Evolutionary conservation across 2,888 invertebrate genomes (phyloP).

Genomic region (Torymus texanus): DNA sequence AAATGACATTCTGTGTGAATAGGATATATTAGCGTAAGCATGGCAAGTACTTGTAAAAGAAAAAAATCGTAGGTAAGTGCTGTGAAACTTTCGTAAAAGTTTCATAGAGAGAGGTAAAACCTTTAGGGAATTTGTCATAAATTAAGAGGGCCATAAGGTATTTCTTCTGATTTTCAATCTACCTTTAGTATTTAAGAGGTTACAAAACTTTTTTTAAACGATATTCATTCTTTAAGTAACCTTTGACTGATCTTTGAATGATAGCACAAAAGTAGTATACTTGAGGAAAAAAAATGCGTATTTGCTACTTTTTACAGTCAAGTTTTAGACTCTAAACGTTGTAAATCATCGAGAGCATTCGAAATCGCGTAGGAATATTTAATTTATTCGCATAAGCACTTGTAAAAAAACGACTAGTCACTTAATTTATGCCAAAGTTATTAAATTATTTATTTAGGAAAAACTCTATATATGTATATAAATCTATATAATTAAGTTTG

Average conservation of each 20-base stretch:
- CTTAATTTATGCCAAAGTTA: slow-evolving; percentile 53
- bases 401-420: slow-evolving; percentile 47
- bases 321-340: slow-evolving; percentile 43
- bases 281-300: slow-evolving; percentile 29
- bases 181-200: slow-evolving; percentile 14
- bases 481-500: slow-evolving; percentile 16
- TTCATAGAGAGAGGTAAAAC: not conserved
- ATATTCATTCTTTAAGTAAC: slow-evolving; percentile 28
- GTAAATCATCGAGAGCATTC: slow-evolving; percentile 17
- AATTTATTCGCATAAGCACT: slow-evolving; percentile 35
- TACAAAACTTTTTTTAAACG: slow-evolving; percentile 2
- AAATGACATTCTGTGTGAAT: slow-evolving; percentile 52
- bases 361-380: slow-evolving; percentile 10
- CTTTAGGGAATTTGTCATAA: slow-evolving; percentile 23
- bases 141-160: slow-evolving; percentile 17
- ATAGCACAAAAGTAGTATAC: slow-evolving; percentile 11
- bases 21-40: slow-evolving; percentile 40
- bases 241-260: slow-evolving; percentile 34
- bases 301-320: slow-evolving; percentile 45
- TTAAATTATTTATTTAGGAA: slow-evolving; percentile 27
- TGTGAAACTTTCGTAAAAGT: slow-evolving; percentile 3
- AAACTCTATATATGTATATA: slow-evolving; percentile 5
- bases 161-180: slow-evolving; percentile 5
- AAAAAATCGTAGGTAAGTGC: too few species aligned
- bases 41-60: not conserved